phyloP scores from a whole-genome alignment of 2,888 invertebrate genomes.

The Melieria crassipennis region DNA sequence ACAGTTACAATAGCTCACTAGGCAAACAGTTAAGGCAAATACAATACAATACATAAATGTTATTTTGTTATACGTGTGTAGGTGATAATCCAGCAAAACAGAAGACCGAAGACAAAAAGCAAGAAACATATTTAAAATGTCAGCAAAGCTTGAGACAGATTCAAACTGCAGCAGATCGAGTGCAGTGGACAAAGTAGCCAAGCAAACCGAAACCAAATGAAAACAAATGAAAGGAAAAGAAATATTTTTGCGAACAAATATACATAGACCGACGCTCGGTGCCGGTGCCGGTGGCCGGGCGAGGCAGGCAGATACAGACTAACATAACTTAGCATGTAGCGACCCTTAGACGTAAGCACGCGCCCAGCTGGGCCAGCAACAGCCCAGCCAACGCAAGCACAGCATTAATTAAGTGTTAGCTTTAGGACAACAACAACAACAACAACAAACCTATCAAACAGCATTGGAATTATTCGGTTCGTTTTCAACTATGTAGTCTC shows the following conservation, averaged over 20 bases:
- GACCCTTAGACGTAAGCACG: no score
- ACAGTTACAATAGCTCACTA: no score
- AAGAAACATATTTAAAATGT: conserved; percentile 14
- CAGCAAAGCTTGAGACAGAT: background rate
- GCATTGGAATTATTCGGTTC: no score
- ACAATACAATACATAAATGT: conserved; percentile 14
- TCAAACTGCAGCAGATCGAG: no score
- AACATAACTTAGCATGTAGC: no score
- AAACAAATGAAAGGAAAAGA: conserved; percentile 26
- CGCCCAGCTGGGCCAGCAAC: no score
- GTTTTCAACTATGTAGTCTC: no score
- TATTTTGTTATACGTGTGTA: conserved; percentile 33
- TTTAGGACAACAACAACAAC: background rate
- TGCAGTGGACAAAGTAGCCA: no score
- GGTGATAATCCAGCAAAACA: conserved; percentile 5
- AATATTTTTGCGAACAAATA: conserved; percentile 58
- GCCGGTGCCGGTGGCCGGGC: no score
- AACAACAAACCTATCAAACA: conserved; percentile 29
- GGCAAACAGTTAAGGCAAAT: no score
- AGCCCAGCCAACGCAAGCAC: no score
- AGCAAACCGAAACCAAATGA: conserved; percentile 19
- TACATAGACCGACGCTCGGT: conserved; percentile 39
- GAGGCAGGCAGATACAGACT: no score
- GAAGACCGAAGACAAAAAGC: background rate
- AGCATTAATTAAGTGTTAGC: background rate